Conservation (phyloP, 2,888 invertebrate genomes). For the Tribolium freemani region DNA sequence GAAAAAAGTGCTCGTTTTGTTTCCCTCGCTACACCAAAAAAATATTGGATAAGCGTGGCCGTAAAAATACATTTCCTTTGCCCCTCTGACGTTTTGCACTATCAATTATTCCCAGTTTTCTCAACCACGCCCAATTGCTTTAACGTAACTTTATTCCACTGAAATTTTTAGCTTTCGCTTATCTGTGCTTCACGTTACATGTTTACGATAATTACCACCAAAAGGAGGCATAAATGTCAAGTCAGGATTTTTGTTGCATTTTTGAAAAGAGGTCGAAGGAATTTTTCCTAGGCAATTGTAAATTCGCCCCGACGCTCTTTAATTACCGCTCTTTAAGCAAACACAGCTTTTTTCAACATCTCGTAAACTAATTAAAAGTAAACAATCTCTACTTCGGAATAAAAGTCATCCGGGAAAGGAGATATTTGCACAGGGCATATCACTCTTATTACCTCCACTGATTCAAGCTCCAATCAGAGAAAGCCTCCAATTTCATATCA, state of each 20-base stretch:
- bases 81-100: slow-evolving; percentile 22
- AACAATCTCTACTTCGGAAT: slow-evolving; percentile 13
- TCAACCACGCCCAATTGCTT: slow-evolving; percentile 14
- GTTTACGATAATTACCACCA: background rate
- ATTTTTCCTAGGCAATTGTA: background rate
- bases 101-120: slow-evolving; percentile 20
- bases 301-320: slow-evolving; percentile 6
- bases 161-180: background rate
- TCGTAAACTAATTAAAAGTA: slow-evolving; percentile 26
- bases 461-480: too few species aligned
- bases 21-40: slow-evolving; percentile 4
- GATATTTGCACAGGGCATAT: slow-evolving; percentile 13
- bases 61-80: slow-evolving; percentile 8
- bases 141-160: background rate
- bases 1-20: slow-evolving; percentile 16
- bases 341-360: background rate
- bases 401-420: slow-evolving; percentile 1
- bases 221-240: background rate
- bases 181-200: background rate
- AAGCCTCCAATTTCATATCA: too few species aligned
- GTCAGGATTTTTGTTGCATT: background rate
- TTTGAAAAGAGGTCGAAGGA: too few species aligned
- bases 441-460: background rate
- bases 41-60: slow-evolving; percentile 10
- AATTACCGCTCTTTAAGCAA: slow-evolving; percentile 14